phyloP scores from a whole-genome alignment of 2,888 invertebrate genomes.

The Pasiphila rectangulata region DNA sequence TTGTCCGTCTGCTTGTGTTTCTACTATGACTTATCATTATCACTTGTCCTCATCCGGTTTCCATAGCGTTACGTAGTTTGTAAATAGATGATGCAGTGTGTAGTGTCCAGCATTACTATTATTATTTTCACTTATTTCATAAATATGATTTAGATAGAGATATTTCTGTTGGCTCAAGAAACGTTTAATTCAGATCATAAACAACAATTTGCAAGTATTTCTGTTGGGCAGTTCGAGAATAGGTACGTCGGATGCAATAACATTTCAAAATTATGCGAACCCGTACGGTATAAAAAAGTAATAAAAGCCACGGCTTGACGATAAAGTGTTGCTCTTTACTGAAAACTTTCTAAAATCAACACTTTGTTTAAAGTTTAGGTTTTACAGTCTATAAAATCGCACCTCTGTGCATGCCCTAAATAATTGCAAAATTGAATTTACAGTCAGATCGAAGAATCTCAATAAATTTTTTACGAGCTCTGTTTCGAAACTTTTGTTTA shows the following conservation, averaged over 20 bases:
- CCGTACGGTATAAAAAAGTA: background rate
- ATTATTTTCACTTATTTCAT: too few species aligned
- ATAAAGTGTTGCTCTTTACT: slow-evolving; percentile 1
- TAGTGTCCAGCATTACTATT: too few species aligned
- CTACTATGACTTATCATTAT: too few species aligned
- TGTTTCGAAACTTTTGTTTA: slow-evolving; percentile 51
- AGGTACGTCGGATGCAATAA: background rate
- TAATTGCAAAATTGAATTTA: slow-evolving; percentile 49
- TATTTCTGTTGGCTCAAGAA: background rate
- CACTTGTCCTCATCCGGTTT: too few species aligned
- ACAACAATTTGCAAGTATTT: background rate
- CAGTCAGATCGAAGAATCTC: slow-evolving; percentile 47
- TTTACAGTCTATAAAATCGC: slow-evolving; percentile 34
- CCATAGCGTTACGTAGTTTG: too few species aligned
- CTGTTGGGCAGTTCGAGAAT: background rate
- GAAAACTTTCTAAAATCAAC: slow-evolving; percentile 7
- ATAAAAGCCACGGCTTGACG: slow-evolving; percentile 3
- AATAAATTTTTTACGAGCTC: slow-evolving; percentile 62
- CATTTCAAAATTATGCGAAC: slow-evolving; percentile 7
- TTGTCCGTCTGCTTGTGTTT: too few species aligned
- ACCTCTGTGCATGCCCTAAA: slow-evolving; percentile 41
- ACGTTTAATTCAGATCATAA: background rate
- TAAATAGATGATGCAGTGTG: too few species aligned
- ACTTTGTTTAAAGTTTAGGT: slow-evolving; percentile 17
- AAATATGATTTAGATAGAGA: too few species aligned